These are phyloP conservation scores for Mustela nigripes DNA, from an alignment of 2,113 vertebrate species.

Conservation along the genomic window DNA sequence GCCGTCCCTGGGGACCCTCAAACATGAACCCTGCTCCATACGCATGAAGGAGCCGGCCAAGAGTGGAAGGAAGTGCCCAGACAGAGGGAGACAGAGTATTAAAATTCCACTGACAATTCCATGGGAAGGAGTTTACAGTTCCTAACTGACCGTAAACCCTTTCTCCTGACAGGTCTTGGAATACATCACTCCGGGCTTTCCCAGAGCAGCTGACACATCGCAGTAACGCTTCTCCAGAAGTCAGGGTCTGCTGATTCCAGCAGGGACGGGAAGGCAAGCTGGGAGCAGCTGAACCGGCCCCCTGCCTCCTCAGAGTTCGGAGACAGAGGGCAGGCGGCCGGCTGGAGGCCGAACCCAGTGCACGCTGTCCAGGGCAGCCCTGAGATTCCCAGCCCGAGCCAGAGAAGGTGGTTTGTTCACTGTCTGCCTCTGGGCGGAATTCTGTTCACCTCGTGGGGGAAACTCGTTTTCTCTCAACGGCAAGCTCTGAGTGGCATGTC, in stretches of 20 bases:
- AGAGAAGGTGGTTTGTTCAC: conserved; percentile 13
- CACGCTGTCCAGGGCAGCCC: background rate
- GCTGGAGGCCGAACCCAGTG: background rate
- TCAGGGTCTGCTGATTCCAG: conserved; percentile 63
- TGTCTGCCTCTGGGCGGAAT: conserved; percentile 60
- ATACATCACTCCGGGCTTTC: conserved; percentile 63
- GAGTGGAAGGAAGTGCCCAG: conserved; percentile 58
- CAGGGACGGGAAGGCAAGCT: background rate
- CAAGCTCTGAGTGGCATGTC: conserved; percentile 58
- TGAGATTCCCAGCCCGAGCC: background rate
- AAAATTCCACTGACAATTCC: conserved; percentile 56
- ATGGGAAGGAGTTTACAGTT: conserved; percentile 58
- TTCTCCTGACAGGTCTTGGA: conserved; percentile 76
- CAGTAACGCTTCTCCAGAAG: conserved; percentile 61
- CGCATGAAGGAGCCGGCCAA: background rate
- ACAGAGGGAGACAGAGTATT: conserved; percentile 61
- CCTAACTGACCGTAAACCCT: conserved; percentile 67
- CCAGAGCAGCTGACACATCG: conserved; percentile 72
- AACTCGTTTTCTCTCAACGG: conserved; percentile 9
- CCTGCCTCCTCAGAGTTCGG: background rate
- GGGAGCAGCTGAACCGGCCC: conserved; percentile 4
- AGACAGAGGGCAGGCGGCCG: background rate
- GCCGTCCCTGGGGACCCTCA: conserved; percentile 18
- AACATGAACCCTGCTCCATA: conserved; percentile 36
- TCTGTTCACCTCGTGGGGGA: conserved; percentile 54